These are phyloP conservation scores for Ptilorrhoa leucosticta DNA, from an alignment of 2,113 vertebrate species.

Conservation along the genomic window DNA sequence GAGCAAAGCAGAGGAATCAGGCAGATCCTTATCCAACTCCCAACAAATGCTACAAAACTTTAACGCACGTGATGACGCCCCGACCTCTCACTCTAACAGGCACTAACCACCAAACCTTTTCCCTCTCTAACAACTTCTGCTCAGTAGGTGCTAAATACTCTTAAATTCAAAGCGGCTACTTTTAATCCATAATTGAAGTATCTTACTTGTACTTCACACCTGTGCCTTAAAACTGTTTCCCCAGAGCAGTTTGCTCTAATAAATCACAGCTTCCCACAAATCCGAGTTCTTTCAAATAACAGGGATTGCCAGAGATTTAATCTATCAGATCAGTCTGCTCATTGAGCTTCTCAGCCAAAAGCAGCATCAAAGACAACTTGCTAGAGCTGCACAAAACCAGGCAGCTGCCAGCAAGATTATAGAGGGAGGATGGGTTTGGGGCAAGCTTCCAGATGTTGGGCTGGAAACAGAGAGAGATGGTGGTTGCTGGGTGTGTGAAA, in stretches of 20 bases:
- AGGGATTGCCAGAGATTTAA: fast-evolving
- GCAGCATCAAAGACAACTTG: not conserved
- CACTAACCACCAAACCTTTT: not conserved
- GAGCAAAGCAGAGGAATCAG: not conserved
- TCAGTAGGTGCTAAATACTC: not conserved
- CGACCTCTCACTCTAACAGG: not conserved
- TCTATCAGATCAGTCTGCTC: not conserved
- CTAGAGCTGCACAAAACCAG: not conserved
- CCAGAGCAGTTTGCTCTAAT: not conserved
- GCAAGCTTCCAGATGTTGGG: not conserved
- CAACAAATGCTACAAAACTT: not conserved
- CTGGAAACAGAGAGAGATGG: not conserved
- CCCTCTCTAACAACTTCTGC: not conserved
- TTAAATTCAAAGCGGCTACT: not conserved
- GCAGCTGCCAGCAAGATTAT: not conserved
- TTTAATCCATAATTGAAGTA: not conserved
- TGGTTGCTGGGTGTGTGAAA: not conserved
- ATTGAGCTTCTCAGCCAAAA: not conserved
- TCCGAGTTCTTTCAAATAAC: not conserved
- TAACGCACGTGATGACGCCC: fast-evolving
- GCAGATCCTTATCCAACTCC: not conserved
- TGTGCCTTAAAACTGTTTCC: not conserved
- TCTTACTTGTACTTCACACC: not conserved
- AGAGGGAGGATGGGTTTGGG: not conserved
- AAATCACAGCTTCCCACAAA: not conserved